Evolutionary conservation across 2,797 vertebrate species (phyloP).

Genomic region (Darevskia nairensis): DNA sequence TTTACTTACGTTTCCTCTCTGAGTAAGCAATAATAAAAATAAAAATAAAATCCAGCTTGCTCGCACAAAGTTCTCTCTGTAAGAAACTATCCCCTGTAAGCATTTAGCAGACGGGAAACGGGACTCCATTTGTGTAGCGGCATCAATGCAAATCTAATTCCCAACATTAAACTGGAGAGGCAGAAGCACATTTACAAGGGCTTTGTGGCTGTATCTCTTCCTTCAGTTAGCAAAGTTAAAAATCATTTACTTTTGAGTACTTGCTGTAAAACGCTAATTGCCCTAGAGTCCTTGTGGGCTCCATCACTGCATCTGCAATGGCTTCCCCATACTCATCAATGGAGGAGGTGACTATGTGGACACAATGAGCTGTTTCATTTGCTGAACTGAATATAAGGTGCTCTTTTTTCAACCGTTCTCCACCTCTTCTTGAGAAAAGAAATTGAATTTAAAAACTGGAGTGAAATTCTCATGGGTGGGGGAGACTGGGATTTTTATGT

Average conservation of each 20-base stretch:
- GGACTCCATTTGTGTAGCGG: background rate
- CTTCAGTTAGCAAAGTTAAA: background rate
- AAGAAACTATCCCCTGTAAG: background rate
- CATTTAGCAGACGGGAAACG: background rate
- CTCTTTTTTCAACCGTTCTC: too few relatives aligned
- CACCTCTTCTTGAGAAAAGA: too few relatives aligned
- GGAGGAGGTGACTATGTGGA: background rate
- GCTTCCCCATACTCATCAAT: background rate
- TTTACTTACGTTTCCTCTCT: background rate
- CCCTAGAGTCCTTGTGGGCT: background rate
- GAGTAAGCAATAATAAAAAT: fast-evolving
- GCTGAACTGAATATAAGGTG: background rate
- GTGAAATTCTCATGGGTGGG: too few relatives aligned
- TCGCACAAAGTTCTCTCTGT: background rate
- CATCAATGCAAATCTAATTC: background rate
- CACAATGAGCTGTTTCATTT: background rate
- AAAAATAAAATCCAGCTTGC: background rate
- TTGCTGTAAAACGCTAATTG: background rate
- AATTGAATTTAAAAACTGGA: too few relatives aligned
- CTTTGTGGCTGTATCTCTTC: background rate
- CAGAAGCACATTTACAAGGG: background rate
- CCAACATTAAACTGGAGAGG: background rate
- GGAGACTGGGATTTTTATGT: too few relatives aligned
- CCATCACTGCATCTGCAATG: background rate
- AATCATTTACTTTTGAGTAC: background rate